A percentile compares a stretch with the other conserved stretches of the same genome.
Conservation (phyloP, 2,888 invertebrate genomes). For the Oxyscelio sp. region DNA sequence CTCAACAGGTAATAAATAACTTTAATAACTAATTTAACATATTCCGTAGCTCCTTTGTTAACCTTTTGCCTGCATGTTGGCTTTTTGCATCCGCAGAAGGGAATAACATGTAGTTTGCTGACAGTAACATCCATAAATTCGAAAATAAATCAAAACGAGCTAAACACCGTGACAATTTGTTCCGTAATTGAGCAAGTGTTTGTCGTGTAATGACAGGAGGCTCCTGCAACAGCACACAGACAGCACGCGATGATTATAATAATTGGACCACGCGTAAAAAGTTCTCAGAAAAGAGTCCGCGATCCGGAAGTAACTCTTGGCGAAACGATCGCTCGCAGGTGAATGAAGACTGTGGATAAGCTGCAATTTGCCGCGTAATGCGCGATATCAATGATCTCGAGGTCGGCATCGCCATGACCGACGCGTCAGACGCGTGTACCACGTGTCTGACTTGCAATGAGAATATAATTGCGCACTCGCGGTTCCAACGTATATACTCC, state of each 20-base stretch:
- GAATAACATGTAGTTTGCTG: background rate
- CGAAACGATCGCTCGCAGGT: slow-evolving; percentile 56
- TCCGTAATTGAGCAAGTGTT: slow-evolving; percentile 14
- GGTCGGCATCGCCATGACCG: slow-evolving; percentile 79
- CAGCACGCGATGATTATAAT: slow-evolving; percentile 12
- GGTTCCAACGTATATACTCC: slow-evolving; percentile 49
- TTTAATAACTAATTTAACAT: no score
- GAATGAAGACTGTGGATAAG: slow-evolving; percentile 68
- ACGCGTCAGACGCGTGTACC: slow-evolving; percentile 84
- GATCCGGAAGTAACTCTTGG: slow-evolving; percentile 56
- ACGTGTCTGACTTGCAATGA: slow-evolving; percentile 83
- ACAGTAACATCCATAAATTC: background rate
- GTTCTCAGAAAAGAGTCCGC: background rate
- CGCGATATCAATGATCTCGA: slow-evolving; percentile 86
- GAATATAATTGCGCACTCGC: slow-evolving; percentile 77
- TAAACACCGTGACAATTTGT: slow-evolving; percentile 31
- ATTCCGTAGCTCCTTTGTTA: no score
- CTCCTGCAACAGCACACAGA: background rate
- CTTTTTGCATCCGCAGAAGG: no score
- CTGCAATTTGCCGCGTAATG: slow-evolving; percentile 86
- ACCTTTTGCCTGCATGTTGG: no score
- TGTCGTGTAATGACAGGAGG: slow-evolving; percentile 22
- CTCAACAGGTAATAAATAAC: no score
- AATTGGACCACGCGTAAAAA: slow-evolving; percentile 32
- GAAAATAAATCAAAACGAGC: slow-evolving; percentile 17